Conservation (phyloP, 1,140 invertebrate species). For the Tachypleus tridentatus region DNA sequence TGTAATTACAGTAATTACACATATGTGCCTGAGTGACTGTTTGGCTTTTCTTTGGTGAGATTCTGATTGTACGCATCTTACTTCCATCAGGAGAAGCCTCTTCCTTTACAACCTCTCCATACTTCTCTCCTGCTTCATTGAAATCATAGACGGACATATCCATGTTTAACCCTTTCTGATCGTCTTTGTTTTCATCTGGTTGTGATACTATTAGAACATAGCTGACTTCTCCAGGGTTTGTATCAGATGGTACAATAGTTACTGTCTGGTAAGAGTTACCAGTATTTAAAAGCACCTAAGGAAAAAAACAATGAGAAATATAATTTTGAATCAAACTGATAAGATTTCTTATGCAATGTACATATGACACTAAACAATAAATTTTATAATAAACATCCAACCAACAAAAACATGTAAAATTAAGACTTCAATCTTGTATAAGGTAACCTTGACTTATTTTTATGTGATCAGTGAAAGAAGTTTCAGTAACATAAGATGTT, state of each 20-base stretch:
- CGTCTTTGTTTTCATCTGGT: conserved; percentile 22
- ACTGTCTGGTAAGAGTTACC: conserved; percentile 57
- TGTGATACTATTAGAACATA: conserved; percentile 81
- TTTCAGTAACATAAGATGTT: no score
- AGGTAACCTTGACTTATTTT: no score
- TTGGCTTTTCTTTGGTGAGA: conserved; percentile 53
- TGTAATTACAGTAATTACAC: conserved; percentile 85
- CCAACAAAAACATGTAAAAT: no score
- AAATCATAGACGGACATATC: conserved; percentile 45
- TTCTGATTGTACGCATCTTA: conserved; percentile 17
- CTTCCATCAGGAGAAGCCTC: conserved; percentile 17
- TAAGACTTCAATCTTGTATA: no score
- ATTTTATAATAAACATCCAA: no score
- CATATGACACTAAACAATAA: no score
- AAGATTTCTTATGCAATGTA: no score
- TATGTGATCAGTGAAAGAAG: no score
- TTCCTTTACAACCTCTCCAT: conserved; percentile 19
- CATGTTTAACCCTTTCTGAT: conserved; percentile 18
- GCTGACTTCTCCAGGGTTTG: conserved; percentile 63
- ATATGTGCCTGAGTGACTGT: conserved; percentile 57
- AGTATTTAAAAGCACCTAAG: conserved; percentile 18
- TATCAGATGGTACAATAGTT: conserved; percentile 70
- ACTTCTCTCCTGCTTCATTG: conserved; percentile 34
- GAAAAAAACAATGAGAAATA: not conserved
- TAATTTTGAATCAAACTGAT: no score